Base-by-base conservation (phyloP, 2,113 vertebrate species). In the Syngnathoides biaculeatus region DNA sequence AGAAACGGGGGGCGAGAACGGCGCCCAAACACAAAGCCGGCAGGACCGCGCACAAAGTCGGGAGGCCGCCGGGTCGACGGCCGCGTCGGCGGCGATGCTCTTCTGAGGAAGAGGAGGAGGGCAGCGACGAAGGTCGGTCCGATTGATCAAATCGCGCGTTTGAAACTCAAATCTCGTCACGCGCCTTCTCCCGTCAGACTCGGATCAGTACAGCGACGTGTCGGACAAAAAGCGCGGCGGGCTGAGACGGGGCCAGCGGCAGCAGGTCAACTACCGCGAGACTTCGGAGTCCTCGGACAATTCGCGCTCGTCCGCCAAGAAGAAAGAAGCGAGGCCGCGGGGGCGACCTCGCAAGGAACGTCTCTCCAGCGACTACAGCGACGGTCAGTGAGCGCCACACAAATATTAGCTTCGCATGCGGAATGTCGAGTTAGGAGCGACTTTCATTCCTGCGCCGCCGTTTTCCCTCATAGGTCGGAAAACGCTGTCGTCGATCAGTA, bases 181-280 rank as follows among this genome's bases (percentile, higher is more conserved):
- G 45, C 11, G 10, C 19, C 22, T 52, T 57, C 22, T 27, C 50
- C 45, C 4, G n/a, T 15, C 79, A 98, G 96, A 94, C 84, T 95
- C 93, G 0, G 94, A 94, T 24, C 92, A 91, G 69, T 95, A 92
- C 72, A 97, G 95, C 0, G 92, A 94, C 53, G 89, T 92, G 83
- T 93, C 91, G 3, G 97, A 98, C 78, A 93, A 93, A 5, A 92
- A 94, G 53, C 91, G 95, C 86, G 93, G 95, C 58, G 90, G 95
- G 26, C 94, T 95, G 53, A 92, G 95, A 75, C 91, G 97, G 66
- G 96, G 96, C 79, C 95, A 94, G 84, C 93, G 92, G 61, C 92
- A 94, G 82, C 93, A 95, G 86, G 96, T 99, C 62, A 98, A 99
- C 89, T 99, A 99, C 67, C 92, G 94, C 3, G 97, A 99, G 86